Evolutionary conservation across 1,140 invertebrate species (phyloP).

Genomic region (Euura lappo): DNA sequence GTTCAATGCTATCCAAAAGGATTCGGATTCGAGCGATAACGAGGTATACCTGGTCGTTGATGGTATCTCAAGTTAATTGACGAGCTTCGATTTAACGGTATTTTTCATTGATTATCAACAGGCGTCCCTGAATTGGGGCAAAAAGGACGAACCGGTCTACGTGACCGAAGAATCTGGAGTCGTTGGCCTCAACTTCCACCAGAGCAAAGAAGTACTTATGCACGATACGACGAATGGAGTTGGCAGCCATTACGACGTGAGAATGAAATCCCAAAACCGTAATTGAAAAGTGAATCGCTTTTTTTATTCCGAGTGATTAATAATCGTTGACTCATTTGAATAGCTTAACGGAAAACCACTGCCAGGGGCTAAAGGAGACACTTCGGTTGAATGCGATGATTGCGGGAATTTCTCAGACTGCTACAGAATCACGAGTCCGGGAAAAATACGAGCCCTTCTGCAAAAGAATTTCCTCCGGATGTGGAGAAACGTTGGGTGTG

Average conservation of each 20-base stretch:
- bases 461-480: constrained; percentile 94
- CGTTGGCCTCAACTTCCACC: constrained; percentile 85
- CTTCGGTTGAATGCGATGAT: constrained; percentile 62
- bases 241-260: constrained; percentile 59
- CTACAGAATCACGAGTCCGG: constrained; percentile 68
- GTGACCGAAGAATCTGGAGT: constrained; percentile 84
- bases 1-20: constrained; percentile 13
- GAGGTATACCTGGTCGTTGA: background rate
- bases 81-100: background rate
- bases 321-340: constrained; percentile 26
- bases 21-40: background rate
- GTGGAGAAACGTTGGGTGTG: constrained; percentile 87
- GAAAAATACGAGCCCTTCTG: constrained; percentile 80
- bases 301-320: background rate
- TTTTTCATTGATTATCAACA: constrained; percentile 28
- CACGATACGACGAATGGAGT: constrained; percentile 75
- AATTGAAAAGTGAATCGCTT: constrained; percentile 7
- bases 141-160: constrained; percentile 82
- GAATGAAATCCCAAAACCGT: constrained; percentile 20
- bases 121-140: constrained; percentile 79
- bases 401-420: constrained; percentile 63
- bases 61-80: background rate
- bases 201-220: constrained; percentile 86
- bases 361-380: constrained; percentile 50
- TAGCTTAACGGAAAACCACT: constrained; percentile 66